These are phyloP conservation scores for Lissonota sp. DNA, from an alignment of 2,888 invertebrate genomes.

Conservation along the genomic window DNA sequence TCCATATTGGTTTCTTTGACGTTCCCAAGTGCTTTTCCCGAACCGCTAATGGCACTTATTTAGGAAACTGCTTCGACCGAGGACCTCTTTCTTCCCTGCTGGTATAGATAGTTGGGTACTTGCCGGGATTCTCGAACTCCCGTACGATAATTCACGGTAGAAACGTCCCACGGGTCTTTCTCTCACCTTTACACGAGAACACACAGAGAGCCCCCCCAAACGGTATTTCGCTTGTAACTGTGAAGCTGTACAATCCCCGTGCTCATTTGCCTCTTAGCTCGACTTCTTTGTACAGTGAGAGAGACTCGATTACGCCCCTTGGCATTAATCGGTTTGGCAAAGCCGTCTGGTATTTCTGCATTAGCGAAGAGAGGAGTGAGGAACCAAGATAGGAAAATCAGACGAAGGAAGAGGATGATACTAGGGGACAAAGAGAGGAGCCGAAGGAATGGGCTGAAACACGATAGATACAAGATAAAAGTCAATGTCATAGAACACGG, in stretches of 20 bases:
- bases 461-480: background rate
- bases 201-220: background rate
- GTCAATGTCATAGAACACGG: background rate
- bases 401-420: background rate
- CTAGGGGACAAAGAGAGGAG: background rate
- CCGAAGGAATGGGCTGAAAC: background rate
- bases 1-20: slow-evolving; percentile 73
- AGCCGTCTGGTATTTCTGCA: slow-evolving; percentile 7
- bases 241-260: background rate
- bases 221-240: background rate
- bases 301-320: background rate
- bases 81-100: slow-evolving; percentile 62
- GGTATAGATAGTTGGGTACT: slow-evolving; percentile 40
- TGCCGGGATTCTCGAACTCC: slow-evolving; percentile 41
- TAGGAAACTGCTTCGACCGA: slow-evolving; percentile 70
- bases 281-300: slow-evolving; percentile 1
- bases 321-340: slow-evolving; percentile 10
- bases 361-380: background rate
- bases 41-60: slow-evolving; percentile 74
- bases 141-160: slow-evolving; percentile 63
- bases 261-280: slow-evolving; percentile 3
- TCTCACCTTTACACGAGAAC: slow-evolving; percentile 11
- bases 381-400: background rate
- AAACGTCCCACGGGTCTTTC: slow-evolving; percentile 58
- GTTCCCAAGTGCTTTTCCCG: slow-evolving; percentile 71